phyloP scores from a whole-genome alignment of 2,113 vertebrate species.

The Felis catus region DNA sequence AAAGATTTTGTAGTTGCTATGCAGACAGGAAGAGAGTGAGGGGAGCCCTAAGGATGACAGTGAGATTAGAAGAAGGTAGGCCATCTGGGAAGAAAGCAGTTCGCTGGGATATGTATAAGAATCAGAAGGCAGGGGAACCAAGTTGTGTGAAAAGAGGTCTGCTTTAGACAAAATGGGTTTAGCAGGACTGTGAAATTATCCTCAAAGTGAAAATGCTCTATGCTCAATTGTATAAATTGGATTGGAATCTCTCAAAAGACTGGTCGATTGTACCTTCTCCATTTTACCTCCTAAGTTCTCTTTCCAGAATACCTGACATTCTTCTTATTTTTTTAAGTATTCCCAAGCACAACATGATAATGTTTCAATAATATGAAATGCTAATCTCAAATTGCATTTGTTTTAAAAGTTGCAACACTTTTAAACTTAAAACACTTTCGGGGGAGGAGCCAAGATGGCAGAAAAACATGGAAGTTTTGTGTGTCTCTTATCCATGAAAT shows the following conservation, averaged over 20 bases:
- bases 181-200: neutral
- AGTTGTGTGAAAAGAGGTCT: neutral
- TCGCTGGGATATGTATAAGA: neutral
- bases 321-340: neutral
- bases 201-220: neutral
- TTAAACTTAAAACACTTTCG: neutral
- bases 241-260: neutral
- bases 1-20: neutral
- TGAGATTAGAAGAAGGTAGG: neutral
- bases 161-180: neutral
- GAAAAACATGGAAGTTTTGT: no score
- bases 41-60: fast-evolving
- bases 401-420: neutral
- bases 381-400: neutral
- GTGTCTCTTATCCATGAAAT: no score
- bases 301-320: neutral
- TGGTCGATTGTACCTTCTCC: neutral
- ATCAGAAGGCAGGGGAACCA: neutral
- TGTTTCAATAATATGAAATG: neutral
- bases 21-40: neutral
- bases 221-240: neutral
- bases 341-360: neutral
- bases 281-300: neutral
- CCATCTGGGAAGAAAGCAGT: neutral
- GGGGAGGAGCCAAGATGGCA: no score